phyloP scores from a whole-genome alignment of 2,797 vertebrate genomes.

The Pitangus sulphuratus region DNA sequence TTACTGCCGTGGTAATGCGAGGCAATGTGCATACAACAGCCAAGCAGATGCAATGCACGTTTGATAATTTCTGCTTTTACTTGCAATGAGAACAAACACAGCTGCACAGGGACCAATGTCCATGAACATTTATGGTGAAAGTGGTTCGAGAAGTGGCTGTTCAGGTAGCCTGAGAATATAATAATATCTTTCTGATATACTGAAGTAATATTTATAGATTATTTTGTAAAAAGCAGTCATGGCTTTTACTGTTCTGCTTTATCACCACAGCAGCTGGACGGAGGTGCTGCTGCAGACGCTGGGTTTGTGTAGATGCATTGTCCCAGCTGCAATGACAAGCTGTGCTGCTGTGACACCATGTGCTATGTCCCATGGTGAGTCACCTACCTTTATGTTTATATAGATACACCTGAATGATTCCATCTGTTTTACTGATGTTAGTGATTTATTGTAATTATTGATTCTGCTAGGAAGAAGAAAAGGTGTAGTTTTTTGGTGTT shows the following conservation, averaged over 20 bases:
- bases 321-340: not conserved
- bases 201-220: not conserved
- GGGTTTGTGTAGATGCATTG: accelerated
- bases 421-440: not conserved
- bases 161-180: accelerated
- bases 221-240: not conserved
- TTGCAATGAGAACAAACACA: not conserved
- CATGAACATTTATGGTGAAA: not conserved
- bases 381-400: not conserved
- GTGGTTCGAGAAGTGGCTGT: not conserved
- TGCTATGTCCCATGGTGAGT: accelerated
- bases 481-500: accelerated
- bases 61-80: not conserved
- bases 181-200: not conserved
- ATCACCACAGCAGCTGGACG: not conserved
- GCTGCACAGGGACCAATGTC: accelerated
- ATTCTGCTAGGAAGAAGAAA: not conserved
- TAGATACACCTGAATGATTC: accelerated
- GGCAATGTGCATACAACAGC: not conserved
- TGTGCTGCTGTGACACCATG: not conserved
- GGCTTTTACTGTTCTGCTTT: not conserved
- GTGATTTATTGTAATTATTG: not conserved
- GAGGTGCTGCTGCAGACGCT: not conserved
- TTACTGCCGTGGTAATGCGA: not conserved
- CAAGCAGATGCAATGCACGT: not conserved